Evolutionary conservation across 2,888 invertebrate genomes (phyloP).

Genomic region (Agrilus biguttatus): DNA sequence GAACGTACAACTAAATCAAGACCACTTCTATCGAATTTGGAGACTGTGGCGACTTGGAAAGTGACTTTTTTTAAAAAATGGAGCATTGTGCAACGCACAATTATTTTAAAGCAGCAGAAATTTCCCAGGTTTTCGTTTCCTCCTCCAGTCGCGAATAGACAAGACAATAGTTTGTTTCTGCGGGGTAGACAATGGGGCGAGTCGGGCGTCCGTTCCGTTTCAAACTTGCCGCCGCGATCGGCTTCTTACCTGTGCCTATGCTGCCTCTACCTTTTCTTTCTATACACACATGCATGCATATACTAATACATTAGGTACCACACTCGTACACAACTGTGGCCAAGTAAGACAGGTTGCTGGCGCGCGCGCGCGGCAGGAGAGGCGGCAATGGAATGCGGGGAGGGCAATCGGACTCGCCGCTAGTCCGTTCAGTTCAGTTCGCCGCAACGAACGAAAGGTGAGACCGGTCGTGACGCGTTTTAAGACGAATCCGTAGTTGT

Average conservation of each 20-base stretch:
- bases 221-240: constrained; percentile 21
- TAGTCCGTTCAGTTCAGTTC: constrained; percentile 20
- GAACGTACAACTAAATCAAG: too few relatives aligned
- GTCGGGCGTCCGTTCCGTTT: constrained; percentile 16
- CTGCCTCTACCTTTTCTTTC: constrained; percentile 3
- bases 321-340: constrained; percentile 10
- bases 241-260: constrained; percentile 15
- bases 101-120: too few relatives aligned
- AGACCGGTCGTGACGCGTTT: constrained; percentile 1
- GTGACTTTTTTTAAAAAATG: too few relatives aligned
- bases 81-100: too few relatives aligned
- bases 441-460: constrained; percentile 22
- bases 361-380: constrained; percentile 26
- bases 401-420: constrained; percentile 25
- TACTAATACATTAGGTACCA: constrained; percentile 2
- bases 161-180: constrained; percentile 30
- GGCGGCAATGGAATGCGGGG: constrained; percentile 30
- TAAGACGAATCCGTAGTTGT: too few relatives aligned
- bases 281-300: constrained; percentile 3
- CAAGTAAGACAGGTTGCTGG: constrained; percentile 24
- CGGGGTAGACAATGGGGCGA: constrained; percentile 25
- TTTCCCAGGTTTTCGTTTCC: too few relatives aligned
- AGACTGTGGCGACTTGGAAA: too few relatives aligned
- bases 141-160: constrained; percentile 21
- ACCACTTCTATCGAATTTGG: too few relatives aligned